Evolutionary conservation across 1,140 invertebrate species (phyloP).

Genomic region (Nixonia krombeini): DNA sequence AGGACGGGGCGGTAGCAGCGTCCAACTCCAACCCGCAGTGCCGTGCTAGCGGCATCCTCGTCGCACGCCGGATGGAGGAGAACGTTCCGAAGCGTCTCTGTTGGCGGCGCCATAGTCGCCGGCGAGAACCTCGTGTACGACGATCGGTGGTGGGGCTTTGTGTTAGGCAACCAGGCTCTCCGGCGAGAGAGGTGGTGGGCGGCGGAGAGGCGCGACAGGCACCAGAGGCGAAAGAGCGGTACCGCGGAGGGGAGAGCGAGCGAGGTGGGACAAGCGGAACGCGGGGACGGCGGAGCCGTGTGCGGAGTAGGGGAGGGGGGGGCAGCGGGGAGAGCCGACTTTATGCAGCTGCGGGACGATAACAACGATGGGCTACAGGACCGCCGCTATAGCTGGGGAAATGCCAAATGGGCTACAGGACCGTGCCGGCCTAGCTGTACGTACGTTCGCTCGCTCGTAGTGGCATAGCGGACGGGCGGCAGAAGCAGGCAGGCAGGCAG

Average conservation of each 20-base stretch:
- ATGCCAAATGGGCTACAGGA: constrained; percentile 74
- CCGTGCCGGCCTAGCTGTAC: constrained; percentile 67
- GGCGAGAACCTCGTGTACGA: constrained; percentile 26
- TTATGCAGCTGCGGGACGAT: constrained; percentile 75
- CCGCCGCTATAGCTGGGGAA: constrained; percentile 72
- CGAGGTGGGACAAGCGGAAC: background rate
- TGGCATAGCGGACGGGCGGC: constrained; percentile 57
- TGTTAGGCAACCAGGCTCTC: constrained; percentile 21
- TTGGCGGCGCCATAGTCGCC: constrained; percentile 46
- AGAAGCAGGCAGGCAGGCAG: constrained; percentile 35
- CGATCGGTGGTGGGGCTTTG: constrained; percentile 27
- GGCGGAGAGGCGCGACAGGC: constrained; percentile 17
- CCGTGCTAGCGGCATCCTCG: constrained; percentile 23
- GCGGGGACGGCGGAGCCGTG: background rate
- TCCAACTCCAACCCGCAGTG: constrained; percentile 20
- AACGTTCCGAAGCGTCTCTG: constrained; percentile 48
- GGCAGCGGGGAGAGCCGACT: constrained; percentile 67
- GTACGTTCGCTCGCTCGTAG: constrained; percentile 57
- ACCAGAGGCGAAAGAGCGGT: constrained; percentile 38
- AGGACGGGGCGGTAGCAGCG: constrained; percentile 51
- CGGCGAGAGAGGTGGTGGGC: constrained; percentile 4
- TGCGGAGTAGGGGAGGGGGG: constrained; percentile 7
- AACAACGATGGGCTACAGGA: constrained; percentile 74
- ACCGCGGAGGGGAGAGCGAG: constrained; percentile 16
- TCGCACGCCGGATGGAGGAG: constrained; percentile 12